A percentile compares a stretch with the other conserved stretches of the same genome.
phyloP scores from a whole-genome alignment of 2,888 invertebrate species.

The Lissocephala sabroskyi region DNA sequence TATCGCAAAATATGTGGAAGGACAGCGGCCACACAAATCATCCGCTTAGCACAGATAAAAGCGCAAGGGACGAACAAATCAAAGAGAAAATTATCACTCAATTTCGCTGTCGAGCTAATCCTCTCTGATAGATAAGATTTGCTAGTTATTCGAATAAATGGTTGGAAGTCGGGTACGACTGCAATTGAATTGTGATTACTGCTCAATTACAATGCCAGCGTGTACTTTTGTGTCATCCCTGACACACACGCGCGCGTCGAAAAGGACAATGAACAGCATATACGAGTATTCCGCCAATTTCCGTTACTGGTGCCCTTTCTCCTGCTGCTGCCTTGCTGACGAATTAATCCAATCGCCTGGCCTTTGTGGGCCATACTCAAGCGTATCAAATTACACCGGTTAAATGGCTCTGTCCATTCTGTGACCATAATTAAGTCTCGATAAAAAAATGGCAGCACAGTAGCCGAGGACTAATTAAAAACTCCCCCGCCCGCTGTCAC shows the following conservation, averaged over 20 bases:
- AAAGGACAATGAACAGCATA: slow-evolving; percentile 15
- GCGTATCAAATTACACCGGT: slow-evolving; percentile 57
- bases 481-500: slow-evolving; percentile 5
- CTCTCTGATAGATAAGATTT: slow-evolving; percentile 56
- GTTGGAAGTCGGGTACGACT: slow-evolving; percentile 3
- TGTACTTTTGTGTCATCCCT: slow-evolving; percentile 44
- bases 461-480: slow-evolving; percentile 52
- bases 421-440: slow-evolving; percentile 56
- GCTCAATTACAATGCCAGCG: slow-evolving; percentile 56
- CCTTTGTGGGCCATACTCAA: too few species aligned
- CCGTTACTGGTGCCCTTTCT: slow-evolving; percentile 47
- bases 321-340: slow-evolving; percentile 29
- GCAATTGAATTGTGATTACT: slow-evolving; percentile 67
- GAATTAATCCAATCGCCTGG: too few species aligned
- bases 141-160: slow-evolving; percentile 2
- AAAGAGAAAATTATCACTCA: slow-evolving; percentile 50
- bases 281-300: slow-evolving; percentile 28
- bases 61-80: slow-evolving; percentile 23
- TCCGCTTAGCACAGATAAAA: slow-evolving; percentile 1
- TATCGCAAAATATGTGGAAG: too few species aligned
- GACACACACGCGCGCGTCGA: slow-evolving; percentile 2
- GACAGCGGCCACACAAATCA: slow-evolving; percentile 8
- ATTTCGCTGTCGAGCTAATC: slow-evolving; percentile 50
- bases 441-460: slow-evolving; percentile 8
- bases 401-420: slow-evolving; percentile 30